A percentile compares a stretch with the other conserved stretches of the same genome.
Evolutionary conservation across 1,140 invertebrate species (phyloP).

Genomic region (Battus philenor): DNA sequence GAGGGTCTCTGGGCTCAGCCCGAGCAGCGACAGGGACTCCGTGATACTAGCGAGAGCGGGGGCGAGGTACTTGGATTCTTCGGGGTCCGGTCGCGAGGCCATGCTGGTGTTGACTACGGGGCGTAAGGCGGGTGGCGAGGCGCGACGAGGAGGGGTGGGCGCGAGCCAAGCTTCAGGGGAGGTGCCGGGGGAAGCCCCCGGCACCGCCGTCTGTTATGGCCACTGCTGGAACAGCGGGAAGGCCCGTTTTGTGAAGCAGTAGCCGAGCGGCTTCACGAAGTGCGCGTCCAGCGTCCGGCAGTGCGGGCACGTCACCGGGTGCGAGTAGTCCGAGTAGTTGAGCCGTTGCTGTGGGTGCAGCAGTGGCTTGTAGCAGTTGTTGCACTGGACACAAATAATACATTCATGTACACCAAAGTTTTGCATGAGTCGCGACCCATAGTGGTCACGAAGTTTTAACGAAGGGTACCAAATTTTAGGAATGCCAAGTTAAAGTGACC

Average conservation of each 20-base stretch:
- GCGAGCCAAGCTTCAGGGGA: conserved; percentile 53
- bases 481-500: too few species aligned
- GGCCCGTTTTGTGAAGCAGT: conserved; percentile 85
- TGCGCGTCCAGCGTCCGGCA: conserved; percentile 94
- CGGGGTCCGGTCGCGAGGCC: conserved; percentile 48
- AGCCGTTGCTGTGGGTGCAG: conserved; percentile 91
- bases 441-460: too few species aligned
- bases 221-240: conserved; percentile 83
- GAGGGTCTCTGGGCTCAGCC: conserved; percentile 56
- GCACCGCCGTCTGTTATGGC: conserved; percentile 89
- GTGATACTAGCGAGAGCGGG: conserved; percentile 57
- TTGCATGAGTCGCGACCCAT: too few species aligned
- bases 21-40: conserved; percentile 65
- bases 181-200: conserved; percentile 72
- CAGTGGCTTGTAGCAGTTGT: conserved; percentile 90
- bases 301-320: conserved; percentile 92
- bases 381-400: conserved; percentile 81
- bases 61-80: conserved; percentile 43
- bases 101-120: conserved; percentile 74
- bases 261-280: conserved; percentile 92
- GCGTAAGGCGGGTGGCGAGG: conserved; percentile 63
- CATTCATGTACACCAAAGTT: too few species aligned
- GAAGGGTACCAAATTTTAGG: too few species aligned
- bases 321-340: conserved; percentile 97
- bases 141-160: conserved; percentile 58